Percentiles rank a stretch among this genome's conserved stretches.
Conservation (phyloP, 35 echinoderm and acorn worm species). For the Lytechinus pictus region DNA sequence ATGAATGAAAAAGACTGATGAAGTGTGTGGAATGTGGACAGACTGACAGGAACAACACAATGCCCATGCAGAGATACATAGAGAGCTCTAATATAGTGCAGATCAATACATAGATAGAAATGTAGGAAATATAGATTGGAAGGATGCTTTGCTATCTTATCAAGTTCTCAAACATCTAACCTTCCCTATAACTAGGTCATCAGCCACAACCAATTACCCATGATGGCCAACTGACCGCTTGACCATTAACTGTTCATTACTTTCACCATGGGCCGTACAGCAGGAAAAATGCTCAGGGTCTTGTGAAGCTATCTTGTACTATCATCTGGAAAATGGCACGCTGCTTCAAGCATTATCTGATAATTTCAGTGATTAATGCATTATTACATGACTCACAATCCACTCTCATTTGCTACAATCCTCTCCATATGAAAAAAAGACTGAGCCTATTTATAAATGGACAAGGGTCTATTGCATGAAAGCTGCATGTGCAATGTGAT, state of each 20-base stretch:
- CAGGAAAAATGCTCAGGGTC: background rate
- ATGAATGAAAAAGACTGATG: too few species aligned
- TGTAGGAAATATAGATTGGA: background rate
- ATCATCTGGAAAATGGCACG: background rate
- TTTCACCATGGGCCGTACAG: background rate
- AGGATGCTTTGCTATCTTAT: background rate
- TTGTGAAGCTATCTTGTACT: background rate
- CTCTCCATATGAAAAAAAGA: background rate
- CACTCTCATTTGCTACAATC: background rate
- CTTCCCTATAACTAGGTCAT: background rate
- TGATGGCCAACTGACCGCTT: background rate
- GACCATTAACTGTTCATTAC: background rate
- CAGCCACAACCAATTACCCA: background rate
- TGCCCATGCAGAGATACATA: too few species aligned
- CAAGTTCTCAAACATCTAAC: background rate
- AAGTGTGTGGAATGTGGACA: too few species aligned
- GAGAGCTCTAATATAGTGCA: too few species aligned
- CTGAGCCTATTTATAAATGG: background rate
- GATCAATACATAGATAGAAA: too few species aligned
- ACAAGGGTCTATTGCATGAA: too few species aligned
- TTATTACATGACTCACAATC: background rate
- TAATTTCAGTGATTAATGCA: background rate
- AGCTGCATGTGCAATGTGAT: too few species aligned
- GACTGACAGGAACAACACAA: too few species aligned
- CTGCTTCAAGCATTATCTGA: background rate